Base-by-base conservation (phyloP, 2,888 invertebrate species). In the Drosophila rubida region DNA sequence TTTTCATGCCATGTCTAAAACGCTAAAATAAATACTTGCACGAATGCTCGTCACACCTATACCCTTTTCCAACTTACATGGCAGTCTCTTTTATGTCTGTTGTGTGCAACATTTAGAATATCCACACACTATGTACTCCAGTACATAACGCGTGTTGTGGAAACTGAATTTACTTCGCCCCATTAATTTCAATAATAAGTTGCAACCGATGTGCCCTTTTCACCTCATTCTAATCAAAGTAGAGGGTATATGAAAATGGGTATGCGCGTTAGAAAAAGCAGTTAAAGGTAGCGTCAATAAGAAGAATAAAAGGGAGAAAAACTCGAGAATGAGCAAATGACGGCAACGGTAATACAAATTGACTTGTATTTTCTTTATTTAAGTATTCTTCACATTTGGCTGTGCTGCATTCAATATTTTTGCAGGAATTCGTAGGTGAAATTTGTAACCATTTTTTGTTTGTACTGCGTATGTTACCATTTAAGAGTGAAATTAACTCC, bases 401-500 rank as follows among this genome's bases (percentile, higher is more conserved):
- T 60, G 50, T 69, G 57, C 42, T 68, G 69, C 71, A 68, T 80
- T 69, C 74, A 78, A 80, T 83, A 81, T 71, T 82, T 80, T 78
- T 54, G 46, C 63, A 53, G 60, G 69, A 65, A 54, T 61, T 61
- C 65, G 69, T 59, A 70, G 67, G 61, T 63, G 69, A 69, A 64
- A 55, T 39, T 19, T 23, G 46, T 69, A 32, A 32, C 7, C 14
- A 50, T 27, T 58, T 63, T 71, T 65, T 19, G 50, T 5, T 63
- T 59, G 50, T 32, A 22, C 6, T 22, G 5, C 30, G 49, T 23
- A 25, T 55, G 62, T 53, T 69, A 60, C 71, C 78, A 84, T 81
- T 83, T 81, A 80, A 84, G 71, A 76, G 64, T 69, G 77, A 82
- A 87, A 88, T 82, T 88, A 84, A 87, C 88, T 78, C 70, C 61